phyloP scores from a whole-genome alignment of 2,113 vertebrate genomes.

The Boulengeromyrus knoepffleri region DNA sequence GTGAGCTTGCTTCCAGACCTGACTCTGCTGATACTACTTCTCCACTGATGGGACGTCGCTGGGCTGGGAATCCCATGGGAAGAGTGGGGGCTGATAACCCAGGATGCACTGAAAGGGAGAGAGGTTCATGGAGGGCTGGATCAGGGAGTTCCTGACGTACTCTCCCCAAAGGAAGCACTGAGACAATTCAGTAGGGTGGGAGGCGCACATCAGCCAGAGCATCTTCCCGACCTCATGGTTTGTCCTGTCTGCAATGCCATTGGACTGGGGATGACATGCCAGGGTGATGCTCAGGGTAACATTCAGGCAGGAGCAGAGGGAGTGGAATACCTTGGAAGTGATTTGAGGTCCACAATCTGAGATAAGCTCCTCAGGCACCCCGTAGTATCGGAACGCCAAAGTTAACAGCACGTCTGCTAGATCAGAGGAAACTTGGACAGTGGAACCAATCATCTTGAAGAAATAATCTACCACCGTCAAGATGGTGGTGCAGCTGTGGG shows the following conservation, averaged over 20 bases:
- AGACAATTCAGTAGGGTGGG: background rate
- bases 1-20: background rate
- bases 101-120: background rate
- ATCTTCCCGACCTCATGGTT: background rate
- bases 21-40: background rate
- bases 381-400: background rate
- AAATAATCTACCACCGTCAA: background rate
- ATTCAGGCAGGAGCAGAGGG: background rate
- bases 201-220: background rate
- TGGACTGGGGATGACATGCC: background rate
- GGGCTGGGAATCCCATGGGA: background rate
- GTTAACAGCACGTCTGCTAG: background rate
- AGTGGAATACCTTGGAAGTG: background rate
- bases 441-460: background rate
- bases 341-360: background rate
- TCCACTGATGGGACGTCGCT: background rate
- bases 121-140: background rate
- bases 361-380: background rate
- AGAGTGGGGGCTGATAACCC: background rate
- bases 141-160: background rate
- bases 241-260: background rate
- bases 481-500: background rate
- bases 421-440: background rate
- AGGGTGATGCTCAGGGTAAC: background rate
- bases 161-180: background rate